Percentiles rank a stretch among this genome's conserved stretches.
Evolutionary conservation across 2,113 vertebrate genomes (phyloP).

Genomic region (Proteles cristata): DNA sequence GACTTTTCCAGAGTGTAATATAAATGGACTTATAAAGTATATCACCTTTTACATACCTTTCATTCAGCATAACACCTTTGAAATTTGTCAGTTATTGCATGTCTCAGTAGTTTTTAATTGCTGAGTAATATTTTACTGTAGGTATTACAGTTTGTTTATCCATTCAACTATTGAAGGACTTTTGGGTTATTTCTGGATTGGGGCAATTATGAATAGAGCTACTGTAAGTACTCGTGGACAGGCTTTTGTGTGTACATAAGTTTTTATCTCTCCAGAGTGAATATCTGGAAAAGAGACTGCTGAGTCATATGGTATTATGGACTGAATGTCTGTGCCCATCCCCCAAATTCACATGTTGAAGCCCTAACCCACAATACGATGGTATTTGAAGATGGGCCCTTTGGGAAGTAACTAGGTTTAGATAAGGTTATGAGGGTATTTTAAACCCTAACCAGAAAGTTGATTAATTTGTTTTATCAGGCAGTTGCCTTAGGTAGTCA

Average conservation of each 20-base stretch:
- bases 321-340: background rate
- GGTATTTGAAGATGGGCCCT: background rate
- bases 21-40: conserved; percentile 39
- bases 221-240: background rate
- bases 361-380: background rate
- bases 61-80: background rate
- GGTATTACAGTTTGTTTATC: background rate
- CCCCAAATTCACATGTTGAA: background rate
- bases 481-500: background rate
- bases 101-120: background rate
- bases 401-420: background rate
- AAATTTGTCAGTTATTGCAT: background rate
- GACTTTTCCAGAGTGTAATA: conserved; percentile 20
- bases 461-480: background rate
- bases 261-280: background rate
- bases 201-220: background rate
- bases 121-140: background rate
- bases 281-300: background rate
- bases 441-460: background rate
- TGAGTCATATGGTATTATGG: background rate
- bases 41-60: background rate
- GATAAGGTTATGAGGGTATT: background rate
- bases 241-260: background rate
- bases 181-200: conserved; percentile 3
- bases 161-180: background rate